Percentiles rank a stretch among this genome's conserved stretches.
These are phyloP conservation scores for Tapirus terrestris DNA, from an alignment of 2,113 vertebrate genomes.

Conservation along the genomic window DNA sequence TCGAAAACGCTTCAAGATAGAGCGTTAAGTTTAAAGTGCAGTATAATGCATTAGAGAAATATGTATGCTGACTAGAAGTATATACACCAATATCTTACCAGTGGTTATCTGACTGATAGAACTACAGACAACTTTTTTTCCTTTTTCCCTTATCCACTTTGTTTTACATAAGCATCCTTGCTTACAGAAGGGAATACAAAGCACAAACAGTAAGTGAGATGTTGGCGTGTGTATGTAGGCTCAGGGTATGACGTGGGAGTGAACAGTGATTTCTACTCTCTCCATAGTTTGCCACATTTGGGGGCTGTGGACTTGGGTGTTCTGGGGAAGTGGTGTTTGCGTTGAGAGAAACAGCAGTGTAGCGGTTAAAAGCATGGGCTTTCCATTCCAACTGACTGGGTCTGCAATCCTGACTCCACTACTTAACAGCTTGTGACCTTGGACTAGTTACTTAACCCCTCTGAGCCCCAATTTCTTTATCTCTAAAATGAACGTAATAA, in stretches of 20 bases:
- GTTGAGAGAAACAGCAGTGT: not conserved
- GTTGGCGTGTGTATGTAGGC: not conserved
- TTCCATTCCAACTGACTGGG: not conserved
- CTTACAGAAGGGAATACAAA: not conserved
- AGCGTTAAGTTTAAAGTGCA: not conserved
- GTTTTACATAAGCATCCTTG: not conserved
- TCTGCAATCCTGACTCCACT: not conserved
- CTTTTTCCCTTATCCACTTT: not conserved
- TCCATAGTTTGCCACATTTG: fast-evolving
- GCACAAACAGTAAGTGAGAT: not conserved
- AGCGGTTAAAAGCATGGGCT: not conserved
- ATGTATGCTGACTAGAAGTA: not conserved
- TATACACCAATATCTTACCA: not conserved
- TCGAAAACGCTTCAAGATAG: not conserved
- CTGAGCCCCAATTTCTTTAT: not conserved
- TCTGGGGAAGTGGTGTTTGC: not conserved
- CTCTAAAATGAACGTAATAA: not conserved
- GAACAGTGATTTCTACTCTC: not conserved
- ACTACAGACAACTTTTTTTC: not conserved
- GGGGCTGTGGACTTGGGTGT: not conserved
- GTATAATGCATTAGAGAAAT: not conserved
- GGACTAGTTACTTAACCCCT: not conserved
- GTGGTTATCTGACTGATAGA: not conserved
- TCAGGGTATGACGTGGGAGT: not conserved
- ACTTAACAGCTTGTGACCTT: not conserved